phyloP scores from a whole-genome alignment of 2,113 vertebrate genomes.

The Protobothrops mucrosquamatus region DNA sequence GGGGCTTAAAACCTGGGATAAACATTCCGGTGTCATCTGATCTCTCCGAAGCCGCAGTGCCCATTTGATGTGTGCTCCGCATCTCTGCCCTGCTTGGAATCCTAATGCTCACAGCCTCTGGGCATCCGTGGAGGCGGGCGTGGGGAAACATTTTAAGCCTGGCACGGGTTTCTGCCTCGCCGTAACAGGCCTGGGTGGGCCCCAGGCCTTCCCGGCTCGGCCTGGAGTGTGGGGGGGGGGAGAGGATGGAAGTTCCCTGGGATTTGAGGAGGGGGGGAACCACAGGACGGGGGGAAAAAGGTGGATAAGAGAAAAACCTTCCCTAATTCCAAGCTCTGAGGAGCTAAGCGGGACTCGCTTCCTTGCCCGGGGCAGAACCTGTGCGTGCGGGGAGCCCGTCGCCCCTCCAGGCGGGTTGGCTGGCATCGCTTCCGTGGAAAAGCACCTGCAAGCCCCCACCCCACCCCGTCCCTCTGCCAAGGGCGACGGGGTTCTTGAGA shows the following conservation, averaged over 20 bases:
- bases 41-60: constrained; percentile 1
- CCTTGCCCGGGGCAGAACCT: constrained; percentile 12
- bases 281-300: neutral
- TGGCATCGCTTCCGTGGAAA: neutral
- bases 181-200: neutral
- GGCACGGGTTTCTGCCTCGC: neutral
- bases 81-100: neutral
- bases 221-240: too few relatives aligned
- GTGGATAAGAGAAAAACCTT: neutral
- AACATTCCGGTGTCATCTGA: neutral
- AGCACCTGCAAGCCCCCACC: neutral
- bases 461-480: too few relatives aligned
- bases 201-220: too few relatives aligned
- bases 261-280: neutral
- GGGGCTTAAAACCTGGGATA: neutral
- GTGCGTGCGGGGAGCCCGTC: too few relatives aligned
- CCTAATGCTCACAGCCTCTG: constrained; percentile 2
- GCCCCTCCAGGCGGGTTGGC: neutral
- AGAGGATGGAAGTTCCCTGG: neutral
- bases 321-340: neutral
- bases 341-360: neutral
- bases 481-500: neutral
- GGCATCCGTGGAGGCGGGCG: neutral
- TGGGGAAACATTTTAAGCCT: neutral
- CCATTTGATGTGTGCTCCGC: neutral